These are phyloP conservation scores for Ochropleura leucogaster DNA, from an alignment of 2,888 invertebrate species.

Conservation along the genomic window DNA sequence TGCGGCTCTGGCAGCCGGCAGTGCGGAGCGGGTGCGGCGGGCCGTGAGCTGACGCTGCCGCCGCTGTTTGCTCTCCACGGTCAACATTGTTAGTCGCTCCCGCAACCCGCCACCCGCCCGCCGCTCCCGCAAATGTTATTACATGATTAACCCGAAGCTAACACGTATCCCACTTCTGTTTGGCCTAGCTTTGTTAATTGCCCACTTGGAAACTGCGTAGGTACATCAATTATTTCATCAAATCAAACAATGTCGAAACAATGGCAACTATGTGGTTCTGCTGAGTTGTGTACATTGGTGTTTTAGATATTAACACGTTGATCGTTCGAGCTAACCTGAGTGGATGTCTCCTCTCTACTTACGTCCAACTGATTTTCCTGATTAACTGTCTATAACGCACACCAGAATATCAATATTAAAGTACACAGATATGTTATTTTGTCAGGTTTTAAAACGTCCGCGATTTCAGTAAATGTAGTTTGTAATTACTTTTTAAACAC, in stretches of 20 bases:
- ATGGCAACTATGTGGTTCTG: conserved; percentile 19
- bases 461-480: neutral
- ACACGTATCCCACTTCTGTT: conserved; percentile 82
- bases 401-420: neutral
- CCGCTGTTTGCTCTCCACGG: conserved; percentile 85
- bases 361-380: neutral
- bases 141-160: conserved; percentile 84
- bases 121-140: conserved; percentile 82
- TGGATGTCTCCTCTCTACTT: neutral
- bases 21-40: conserved; percentile 76
- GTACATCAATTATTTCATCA: conserved; percentile 72
- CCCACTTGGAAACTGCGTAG: conserved; percentile 75
- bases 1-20: conserved; percentile 65
- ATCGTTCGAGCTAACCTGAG: neutral
- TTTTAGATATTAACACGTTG: conserved; percentile 10
- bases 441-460: neutral
- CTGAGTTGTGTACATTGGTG: conserved; percentile 4
- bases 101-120: conserved; percentile 33
- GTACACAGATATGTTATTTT: neutral
- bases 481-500: neutral
- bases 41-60: conserved; percentile 85
- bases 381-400: too few species aligned
- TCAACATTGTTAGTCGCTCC: conserved; percentile 88
- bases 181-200: conserved; percentile 84
- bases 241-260: conserved; percentile 60